Base-by-base conservation (phyloP, 1,140 invertebrate species). In the Caerostris extrusa region DNA sequence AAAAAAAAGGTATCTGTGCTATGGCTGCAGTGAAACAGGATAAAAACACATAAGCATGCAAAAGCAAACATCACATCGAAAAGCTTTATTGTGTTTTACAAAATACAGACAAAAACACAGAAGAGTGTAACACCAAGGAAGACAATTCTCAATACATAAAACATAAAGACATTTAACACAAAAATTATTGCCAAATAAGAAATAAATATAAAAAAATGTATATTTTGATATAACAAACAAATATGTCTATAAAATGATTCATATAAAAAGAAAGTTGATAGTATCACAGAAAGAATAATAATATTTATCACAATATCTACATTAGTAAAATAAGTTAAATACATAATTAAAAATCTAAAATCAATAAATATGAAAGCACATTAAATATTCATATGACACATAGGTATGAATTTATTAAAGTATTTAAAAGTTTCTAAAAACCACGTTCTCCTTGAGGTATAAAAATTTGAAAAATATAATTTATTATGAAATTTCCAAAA, bases 61-160 rank as follows among this genome's bases (percentile, higher is more conserved):
- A 88, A n/a, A 88, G 86, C 86, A 88, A 17, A 88, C 60, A 67
- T 53, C 86, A 88, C 60, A 88, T 64, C 6, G 58, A 88, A 14
- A 64, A 77, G 71, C 71, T 77, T 77, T 77, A 77, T 77, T 77
- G 34, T 50, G 34, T 3, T 77, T n/a, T 6, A n/a, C 17, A 14
- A 67, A 67, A 8, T 50, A 53, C 34, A 34, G 34, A 34, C 34
- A 34, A 34, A 14, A 14, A 12, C 53, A 77, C 34, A 53, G 4
- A 77, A 34, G 19, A 77, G 34, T 12, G 8, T 12, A 77, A 77
- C 34, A 77, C 3, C 7, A 34, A 34, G 34, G 34, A 34, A 34
- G 34, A 34, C 34, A 34, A 34, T 34, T 34, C 34, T 34, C 8
- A 50, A 77, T 10, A 77, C 19, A 71, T 34, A 50, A 53, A 50